Percentiles rank a stretch among this genome's conserved stretches.
Evolutionary conservation across 2,113 vertebrate species (phyloP).

Genomic region (Coreoperca whiteheadi): DNA sequence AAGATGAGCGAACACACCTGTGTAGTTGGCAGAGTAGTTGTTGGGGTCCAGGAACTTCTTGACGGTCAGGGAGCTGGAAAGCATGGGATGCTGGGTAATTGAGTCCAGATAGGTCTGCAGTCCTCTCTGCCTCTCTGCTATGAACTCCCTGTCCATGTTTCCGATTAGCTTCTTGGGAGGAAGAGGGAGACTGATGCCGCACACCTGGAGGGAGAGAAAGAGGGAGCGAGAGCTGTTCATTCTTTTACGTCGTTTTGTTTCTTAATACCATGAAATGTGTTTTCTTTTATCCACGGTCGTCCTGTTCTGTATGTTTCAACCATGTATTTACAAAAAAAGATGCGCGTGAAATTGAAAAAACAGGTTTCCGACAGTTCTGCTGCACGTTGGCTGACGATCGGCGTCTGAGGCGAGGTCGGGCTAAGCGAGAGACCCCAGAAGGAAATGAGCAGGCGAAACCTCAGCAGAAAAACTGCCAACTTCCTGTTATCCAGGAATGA

Average conservation of each 20-base stretch:
- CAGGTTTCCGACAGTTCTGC: not conserved
- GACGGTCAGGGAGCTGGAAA: constrained; percentile 90
- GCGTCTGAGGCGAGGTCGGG: not conserved
- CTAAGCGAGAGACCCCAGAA: constrained; percentile 13
- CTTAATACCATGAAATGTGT: no score
- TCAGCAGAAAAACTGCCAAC: constrained; percentile 69
- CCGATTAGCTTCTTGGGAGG: constrained; percentile 97
- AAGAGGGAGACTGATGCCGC: constrained; percentile 92
- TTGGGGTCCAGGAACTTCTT: constrained; percentile 97
- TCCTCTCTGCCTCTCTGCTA: constrained; percentile 95
- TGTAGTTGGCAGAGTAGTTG: constrained; percentile 95
- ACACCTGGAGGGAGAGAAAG: constrained; percentile 83
- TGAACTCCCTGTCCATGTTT: constrained; percentile 98
- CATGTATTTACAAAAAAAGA: not conserved
- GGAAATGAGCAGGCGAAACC: constrained; percentile 58
- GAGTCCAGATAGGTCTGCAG: constrained; percentile 94
- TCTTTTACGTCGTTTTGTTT: not conserved
- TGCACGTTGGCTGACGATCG: not conserved
- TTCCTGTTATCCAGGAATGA: constrained; percentile 56
- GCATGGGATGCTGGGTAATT: constrained; percentile 93
- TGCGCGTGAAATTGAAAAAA: not conserved
- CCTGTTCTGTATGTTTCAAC: not conserved
- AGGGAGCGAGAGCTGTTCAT: not conserved
- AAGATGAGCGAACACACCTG: constrained; percentile 81
- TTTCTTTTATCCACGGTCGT: no score